These are phyloP conservation scores for Cebus imitator DNA, from an alignment of 2,113 vertebrate species.

Conservation along the genomic window DNA sequence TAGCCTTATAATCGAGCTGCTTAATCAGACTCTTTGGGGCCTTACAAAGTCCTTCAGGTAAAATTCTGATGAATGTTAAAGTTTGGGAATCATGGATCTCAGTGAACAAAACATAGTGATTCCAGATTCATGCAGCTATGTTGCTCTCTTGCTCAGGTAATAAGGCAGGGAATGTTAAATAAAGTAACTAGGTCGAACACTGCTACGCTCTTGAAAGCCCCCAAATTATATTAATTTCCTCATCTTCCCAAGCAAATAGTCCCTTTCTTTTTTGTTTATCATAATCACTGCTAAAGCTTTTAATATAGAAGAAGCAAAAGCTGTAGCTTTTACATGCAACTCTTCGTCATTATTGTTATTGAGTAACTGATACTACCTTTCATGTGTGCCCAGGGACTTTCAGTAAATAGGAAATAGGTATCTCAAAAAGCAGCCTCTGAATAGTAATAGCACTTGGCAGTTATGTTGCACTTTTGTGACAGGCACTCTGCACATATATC, in stretches of 20 bases:
- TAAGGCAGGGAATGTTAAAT: slow-evolving; percentile 55
- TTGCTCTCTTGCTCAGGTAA: slow-evolving; percentile 59
- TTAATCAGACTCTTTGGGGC: background rate
- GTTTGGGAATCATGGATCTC: background rate
- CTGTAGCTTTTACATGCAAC: background rate
- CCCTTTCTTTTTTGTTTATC: background rate
- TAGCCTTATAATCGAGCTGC: background rate
- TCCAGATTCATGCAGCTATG: slow-evolving; percentile 66
- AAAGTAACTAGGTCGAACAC: slow-evolving; percentile 71
- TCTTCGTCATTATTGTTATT: slow-evolving; percentile 41
- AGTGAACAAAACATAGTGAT: slow-evolving; percentile 35
- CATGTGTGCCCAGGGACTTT: slow-evolving; percentile 35
- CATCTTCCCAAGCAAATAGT: slow-evolving; percentile 16
- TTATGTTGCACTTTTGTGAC: background rate
- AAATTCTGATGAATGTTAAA: background rate
- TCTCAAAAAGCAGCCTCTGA: slow-evolving; percentile 19
- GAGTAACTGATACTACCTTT: slow-evolving; percentile 50
- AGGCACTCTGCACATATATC: background rate
- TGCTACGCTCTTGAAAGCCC: slow-evolving; percentile 44
- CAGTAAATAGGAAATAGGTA: slow-evolving; percentile 52
- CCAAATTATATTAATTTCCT: slow-evolving; percentile 7
- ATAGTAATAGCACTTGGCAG: slow-evolving; percentile 7
- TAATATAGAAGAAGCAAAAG: slow-evolving; percentile 27
- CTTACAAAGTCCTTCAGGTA: background rate
- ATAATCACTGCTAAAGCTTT: slow-evolving; percentile 48